phyloP scores from a whole-genome alignment of 2,888 invertebrate genomes.

The Tachina grossa region DNA sequence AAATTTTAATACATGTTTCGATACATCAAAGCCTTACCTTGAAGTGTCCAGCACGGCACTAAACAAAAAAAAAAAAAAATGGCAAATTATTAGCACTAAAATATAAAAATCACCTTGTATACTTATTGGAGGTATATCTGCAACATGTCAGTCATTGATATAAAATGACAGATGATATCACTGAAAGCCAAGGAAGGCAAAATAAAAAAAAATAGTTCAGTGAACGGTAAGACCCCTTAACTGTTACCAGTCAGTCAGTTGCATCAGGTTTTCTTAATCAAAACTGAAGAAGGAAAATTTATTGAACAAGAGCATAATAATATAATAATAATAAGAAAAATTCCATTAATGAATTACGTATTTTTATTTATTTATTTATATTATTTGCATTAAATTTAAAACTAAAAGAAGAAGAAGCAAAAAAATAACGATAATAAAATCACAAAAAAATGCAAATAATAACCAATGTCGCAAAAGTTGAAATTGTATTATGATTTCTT shows the following conservation, averaged over 20 bases:
- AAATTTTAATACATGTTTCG: not conserved
- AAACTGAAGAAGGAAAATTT: constrained; percentile 46
- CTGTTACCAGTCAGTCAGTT: not conserved
- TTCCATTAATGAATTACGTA: constrained; percentile 64
- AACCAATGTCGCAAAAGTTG: constrained; percentile 22
- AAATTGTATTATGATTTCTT: constrained; percentile 41
- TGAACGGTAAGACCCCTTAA: constrained; percentile 11
- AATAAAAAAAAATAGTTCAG: not conserved
- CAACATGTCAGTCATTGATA: constrained; percentile 25
- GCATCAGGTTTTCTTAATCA: not conserved
- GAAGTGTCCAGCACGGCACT: constrained; percentile 1
- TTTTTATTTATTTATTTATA: constrained; percentile 33
- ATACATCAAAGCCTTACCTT: constrained; percentile 18
- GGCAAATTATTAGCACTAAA: not conserved
- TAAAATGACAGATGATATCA: constrained; percentile 21
- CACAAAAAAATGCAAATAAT: not conserved
- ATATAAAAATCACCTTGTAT: constrained; percentile 25
- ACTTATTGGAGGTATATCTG: constrained; percentile 13
- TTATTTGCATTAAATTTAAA: constrained; percentile 65
- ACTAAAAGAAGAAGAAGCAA: constrained; percentile 9
- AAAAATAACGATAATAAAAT: not conserved
- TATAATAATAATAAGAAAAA: constrained; percentile 16
- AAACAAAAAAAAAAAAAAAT: not conserved
- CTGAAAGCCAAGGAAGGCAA: constrained; percentile 27
- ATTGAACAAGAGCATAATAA: not conserved